Conservation (phyloP, 2,113 vertebrate species). For the Thunnus maccoyii region DNA sequence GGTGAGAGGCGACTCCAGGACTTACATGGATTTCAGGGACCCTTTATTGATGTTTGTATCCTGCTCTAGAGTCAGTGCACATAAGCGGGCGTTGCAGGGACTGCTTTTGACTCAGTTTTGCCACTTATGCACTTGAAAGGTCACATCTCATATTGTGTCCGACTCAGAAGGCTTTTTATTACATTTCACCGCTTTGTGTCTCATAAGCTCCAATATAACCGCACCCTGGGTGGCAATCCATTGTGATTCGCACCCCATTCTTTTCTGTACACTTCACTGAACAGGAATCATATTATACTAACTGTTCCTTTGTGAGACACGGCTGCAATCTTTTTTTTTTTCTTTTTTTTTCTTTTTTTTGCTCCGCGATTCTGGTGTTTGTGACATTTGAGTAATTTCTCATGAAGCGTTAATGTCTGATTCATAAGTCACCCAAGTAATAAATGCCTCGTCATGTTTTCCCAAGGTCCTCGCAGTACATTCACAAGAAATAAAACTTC, state of each 20-base stretch:
- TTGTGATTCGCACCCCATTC: slow-evolving; percentile 12
- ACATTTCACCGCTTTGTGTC: slow-evolving; percentile 48
- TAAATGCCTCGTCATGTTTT: slow-evolving; percentile 38
- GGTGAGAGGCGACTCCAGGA: slow-evolving; percentile 14
- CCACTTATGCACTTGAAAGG: slow-evolving; percentile 57
- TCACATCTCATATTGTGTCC: slow-evolving; percentile 62
- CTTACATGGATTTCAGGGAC: slow-evolving; percentile 55
- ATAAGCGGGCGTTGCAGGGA: not conserved
- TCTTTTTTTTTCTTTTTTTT: not conserved
- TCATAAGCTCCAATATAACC: slow-evolving; percentile 30
- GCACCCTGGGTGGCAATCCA: slow-evolving; percentile 16
- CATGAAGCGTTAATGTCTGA: slow-evolving; percentile 56
- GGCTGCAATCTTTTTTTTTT: not conserved
- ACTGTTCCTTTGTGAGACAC: slow-evolving; percentile 32
- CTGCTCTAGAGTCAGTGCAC: slow-evolving; percentile 53
- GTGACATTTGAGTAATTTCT: slow-evolving; percentile 67
- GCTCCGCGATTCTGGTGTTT: slow-evolving; percentile 49
- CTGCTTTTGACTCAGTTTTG: slow-evolving; percentile 48
- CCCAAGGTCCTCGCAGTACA: slow-evolving; percentile 1
- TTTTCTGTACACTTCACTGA: slow-evolving; percentile 24
- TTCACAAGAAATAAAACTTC: slow-evolving; percentile 23
- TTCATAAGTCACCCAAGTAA: slow-evolving; percentile 55
- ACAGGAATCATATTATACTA: slow-evolving; percentile 35
- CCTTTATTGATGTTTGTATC: slow-evolving; percentile 58
- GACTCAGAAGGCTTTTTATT: slow-evolving; percentile 55